Conservation (phyloP, 1,140 invertebrate genomes). For the Trichonephila clavipes region DNA sequence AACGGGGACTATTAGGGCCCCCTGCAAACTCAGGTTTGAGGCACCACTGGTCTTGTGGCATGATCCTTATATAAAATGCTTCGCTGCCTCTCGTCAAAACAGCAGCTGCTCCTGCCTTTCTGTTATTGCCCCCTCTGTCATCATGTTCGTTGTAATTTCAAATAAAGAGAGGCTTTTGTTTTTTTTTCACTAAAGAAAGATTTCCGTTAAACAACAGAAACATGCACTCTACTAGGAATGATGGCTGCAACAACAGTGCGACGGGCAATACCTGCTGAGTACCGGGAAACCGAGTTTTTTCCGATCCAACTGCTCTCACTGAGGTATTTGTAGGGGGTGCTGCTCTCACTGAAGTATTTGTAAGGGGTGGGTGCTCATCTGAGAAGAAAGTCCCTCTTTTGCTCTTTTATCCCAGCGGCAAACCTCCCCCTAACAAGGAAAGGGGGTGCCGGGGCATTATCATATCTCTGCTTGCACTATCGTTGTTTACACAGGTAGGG, state of each 20-base stretch:
- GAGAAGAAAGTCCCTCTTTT: background rate
- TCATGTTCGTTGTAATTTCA: background rate
- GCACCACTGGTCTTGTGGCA: too few species aligned
- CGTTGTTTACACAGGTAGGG: conserved; percentile 61
- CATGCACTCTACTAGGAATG: background rate
- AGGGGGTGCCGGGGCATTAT: conserved; percentile 15
- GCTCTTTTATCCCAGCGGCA: conserved; percentile 20
- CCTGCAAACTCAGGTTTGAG: too few species aligned
- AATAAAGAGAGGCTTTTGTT: background rate
- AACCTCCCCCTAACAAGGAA: conserved; percentile 9
- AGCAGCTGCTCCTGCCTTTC: background rate
- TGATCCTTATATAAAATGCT: background rate
- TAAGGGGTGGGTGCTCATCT: background rate
- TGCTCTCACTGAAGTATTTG: background rate
- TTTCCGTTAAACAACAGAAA: conserved; percentile 5
- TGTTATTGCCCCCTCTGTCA: background rate
- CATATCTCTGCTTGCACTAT: conserved; percentile 41
- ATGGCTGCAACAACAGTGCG: background rate
- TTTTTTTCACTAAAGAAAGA: background rate
- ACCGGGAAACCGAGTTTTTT: background rate
- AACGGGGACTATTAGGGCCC: too few species aligned
- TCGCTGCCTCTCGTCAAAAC: background rate
- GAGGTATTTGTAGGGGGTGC: conserved; percentile 20
- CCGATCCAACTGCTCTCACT: background rate
- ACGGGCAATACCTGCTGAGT: background rate